These are phyloP conservation scores for Scolanthus callimorphus DNA, from an alignment of 92 coral and sea anemone species.

Conservation along the genomic window DNA sequence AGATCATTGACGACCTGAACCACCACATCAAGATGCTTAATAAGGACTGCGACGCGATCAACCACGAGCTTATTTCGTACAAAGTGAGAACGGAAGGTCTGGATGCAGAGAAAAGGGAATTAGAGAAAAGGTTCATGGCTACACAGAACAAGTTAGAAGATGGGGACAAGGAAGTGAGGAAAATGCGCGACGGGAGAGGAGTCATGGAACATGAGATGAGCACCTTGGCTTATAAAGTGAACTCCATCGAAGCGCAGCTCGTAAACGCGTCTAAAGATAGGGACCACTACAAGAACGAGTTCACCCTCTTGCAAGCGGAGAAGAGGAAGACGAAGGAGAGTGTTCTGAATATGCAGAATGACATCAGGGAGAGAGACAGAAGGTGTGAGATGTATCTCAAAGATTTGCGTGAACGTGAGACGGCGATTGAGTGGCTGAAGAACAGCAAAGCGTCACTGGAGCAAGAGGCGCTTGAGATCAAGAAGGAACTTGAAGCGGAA, in stretches of 20 bases:
- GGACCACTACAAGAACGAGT: slow-evolving; percentile 94
- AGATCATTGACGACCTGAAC: slow-evolving; percentile 60
- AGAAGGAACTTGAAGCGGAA: slow-evolving; percentile 72
- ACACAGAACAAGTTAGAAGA: slow-evolving; percentile 68
- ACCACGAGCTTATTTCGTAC: slow-evolving; percentile 68
- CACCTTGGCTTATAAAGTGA: slow-evolving; percentile 59
- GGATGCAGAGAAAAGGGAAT: slow-evolving; percentile 71
- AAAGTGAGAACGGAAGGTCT: slow-evolving; percentile 76
- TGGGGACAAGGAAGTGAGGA: slow-evolving; percentile 68
- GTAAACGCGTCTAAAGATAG: slow-evolving; percentile 74
- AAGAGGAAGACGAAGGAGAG: slow-evolving; percentile 83
- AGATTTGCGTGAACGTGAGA: slow-evolving; percentile 78
- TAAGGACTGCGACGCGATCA: slow-evolving; percentile 74
- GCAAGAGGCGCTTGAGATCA: slow-evolving; percentile 63
- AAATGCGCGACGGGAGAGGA: slow-evolving; percentile 73
- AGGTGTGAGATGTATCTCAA: slow-evolving; percentile 53
- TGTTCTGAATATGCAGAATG: slow-evolving; percentile 74
- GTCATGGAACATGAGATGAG: slow-evolving; percentile 80
- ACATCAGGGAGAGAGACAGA: slow-evolving; percentile 79
- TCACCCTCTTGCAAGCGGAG: slow-evolving; percentile 55
- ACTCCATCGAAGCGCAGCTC: slow-evolving; percentile 84
- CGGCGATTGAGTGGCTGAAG: slow-evolving; percentile 59
- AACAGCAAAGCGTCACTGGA: slow-evolving; percentile 63
- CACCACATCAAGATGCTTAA: slow-evolving; percentile 65
- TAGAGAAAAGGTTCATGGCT: slow-evolving; percentile 60